phyloP scores from a whole-genome alignment of 2,113 vertebrate species.

The Cavia aperea region DNA sequence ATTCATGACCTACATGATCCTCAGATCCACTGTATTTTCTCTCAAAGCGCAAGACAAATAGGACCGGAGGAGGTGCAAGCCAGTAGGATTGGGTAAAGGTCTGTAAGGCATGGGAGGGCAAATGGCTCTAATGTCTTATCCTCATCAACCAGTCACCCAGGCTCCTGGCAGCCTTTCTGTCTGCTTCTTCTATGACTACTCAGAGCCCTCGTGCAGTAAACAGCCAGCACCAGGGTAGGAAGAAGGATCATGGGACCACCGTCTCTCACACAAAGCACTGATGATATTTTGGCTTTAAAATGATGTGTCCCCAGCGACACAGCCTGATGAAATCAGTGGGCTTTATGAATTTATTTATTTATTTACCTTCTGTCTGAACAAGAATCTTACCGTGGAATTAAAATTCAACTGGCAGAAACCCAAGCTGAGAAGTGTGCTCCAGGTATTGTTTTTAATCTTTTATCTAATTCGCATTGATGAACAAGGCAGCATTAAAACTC shows the following conservation, averaged over 20 bases:
- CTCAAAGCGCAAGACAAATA: not conserved
- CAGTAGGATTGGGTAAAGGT: not conserved
- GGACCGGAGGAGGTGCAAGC: not conserved
- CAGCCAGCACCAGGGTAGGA: slow-evolving; percentile 20
- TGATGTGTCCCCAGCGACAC: slow-evolving; percentile 5
- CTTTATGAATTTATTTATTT: slow-evolving; percentile 47
- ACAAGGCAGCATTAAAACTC: slow-evolving; percentile 45
- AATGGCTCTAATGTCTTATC: not conserved
- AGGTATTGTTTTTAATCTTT: slow-evolving; percentile 59
- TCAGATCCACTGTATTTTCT: not conserved
- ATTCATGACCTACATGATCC: not conserved
- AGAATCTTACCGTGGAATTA: slow-evolving; percentile 54
- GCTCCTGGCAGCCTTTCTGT: not conserved
- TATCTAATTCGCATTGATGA: slow-evolving; percentile 56
- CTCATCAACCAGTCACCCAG: fast-evolving
- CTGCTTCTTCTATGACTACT: not conserved
- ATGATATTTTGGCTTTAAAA: slow-evolving; percentile 58
- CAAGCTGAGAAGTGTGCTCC: slow-evolving; percentile 5
- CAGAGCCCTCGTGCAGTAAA: not conserved
- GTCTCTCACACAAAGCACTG: not conserved
- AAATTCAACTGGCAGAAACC: slow-evolving; percentile 55
- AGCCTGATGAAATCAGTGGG: slow-evolving; percentile 44
- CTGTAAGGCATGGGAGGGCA: not conserved
- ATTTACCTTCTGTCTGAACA: slow-evolving; percentile 57
- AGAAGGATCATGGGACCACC: not conserved